Percentiles rank a stretch among this genome's conserved stretches.
phyloP scores from a whole-genome alignment of 2,888 invertebrate genomes.

The Diogma glabrata region DNA sequence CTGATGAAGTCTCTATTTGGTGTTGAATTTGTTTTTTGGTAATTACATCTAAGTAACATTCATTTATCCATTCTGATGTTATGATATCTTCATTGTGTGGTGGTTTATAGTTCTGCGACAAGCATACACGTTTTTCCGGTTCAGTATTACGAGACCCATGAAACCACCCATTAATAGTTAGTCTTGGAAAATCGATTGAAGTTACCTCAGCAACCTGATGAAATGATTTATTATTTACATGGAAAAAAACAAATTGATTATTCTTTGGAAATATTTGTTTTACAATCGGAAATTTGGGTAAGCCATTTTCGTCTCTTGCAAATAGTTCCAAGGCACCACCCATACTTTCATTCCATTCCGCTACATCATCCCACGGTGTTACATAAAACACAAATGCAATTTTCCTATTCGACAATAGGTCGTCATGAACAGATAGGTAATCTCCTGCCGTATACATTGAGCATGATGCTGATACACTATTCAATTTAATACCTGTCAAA shows the following conservation, averaged over 20 bases:
- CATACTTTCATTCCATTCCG: conserved; percentile 60
- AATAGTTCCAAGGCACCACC: conserved; percentile 84
- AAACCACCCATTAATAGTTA: conserved; percentile 94
- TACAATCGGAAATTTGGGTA: conserved; percentile 46
- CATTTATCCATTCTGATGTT: conserved; percentile 53
- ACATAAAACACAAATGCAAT: conserved; percentile 90
- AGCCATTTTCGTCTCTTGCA: conserved; percentile 47
- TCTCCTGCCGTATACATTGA: conserved; percentile 72
- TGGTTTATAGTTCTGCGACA: conserved; percentile 7
- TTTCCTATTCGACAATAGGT: conserved; percentile 71
- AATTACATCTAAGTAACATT: conserved; percentile 56
- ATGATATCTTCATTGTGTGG: conserved; percentile 31
- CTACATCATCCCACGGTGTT: conserved; percentile 39
- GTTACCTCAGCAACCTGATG: conserved; percentile 88
- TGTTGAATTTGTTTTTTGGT: conserved; percentile 59
- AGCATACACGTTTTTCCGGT: conserved; percentile 24
- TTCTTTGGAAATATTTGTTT: conserved; percentile 59
- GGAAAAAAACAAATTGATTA: conserved; percentile 84
- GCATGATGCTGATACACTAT: conserved; percentile 59
- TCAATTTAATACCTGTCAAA: conserved; percentile 52
- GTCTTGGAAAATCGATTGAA: conserved; percentile 58
- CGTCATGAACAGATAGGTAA: conserved; percentile 86
- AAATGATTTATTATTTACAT: conserved; percentile 75
- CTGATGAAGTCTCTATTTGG: conserved; percentile 70
- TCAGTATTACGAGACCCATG: conserved; percentile 46